A percentile compares a stretch with the other conserved stretches of the same genome.
phyloP scores from a whole-genome alignment of 92 coral and sea anemone genomes.

The Metridium senile region DNA sequence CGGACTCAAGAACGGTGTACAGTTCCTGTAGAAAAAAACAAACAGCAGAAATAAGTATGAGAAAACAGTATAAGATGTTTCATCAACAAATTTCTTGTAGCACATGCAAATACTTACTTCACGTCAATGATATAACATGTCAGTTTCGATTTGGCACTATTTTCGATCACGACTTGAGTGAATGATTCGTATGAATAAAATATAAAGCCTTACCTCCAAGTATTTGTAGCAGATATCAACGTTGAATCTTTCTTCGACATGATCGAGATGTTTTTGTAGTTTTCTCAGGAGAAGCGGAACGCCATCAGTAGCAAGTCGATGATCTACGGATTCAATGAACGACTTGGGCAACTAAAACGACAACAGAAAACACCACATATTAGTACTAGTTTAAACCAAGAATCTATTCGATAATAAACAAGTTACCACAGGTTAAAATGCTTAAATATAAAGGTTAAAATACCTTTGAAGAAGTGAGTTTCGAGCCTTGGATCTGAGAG shows the following conservation, averaged over 20 bases:
- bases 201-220: conserved; percentile 10
- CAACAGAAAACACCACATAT: conserved; percentile 13
- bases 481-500: conserved; percentile 67
- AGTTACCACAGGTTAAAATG: neutral
- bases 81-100: no score
- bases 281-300: conserved; percentile 71
- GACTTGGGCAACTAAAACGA: conserved; percentile 64
- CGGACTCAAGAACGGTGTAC: neutral
- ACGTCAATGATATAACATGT: no score
- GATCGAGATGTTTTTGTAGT: conserved; percentile 63
- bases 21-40: conserved; percentile 9
- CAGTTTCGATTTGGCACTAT: no score
- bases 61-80: neutral
- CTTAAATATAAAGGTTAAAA: neutral
- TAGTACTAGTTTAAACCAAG: conserved; percentile 1
- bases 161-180: no score
- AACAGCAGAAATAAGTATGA: neutral
- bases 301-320: conserved; percentile 70
- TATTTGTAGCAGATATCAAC: conserved; percentile 19
- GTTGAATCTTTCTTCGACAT: conserved; percentile 62
- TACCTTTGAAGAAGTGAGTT: conserved; percentile 66
- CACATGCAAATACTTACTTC: no score
- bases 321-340: conserved; percentile 79
- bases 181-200: no score
- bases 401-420: neutral